These are phyloP conservation scores for Heliconius himera DNA, from an alignment of 1,140 invertebrate genomes.

Conservation along the genomic window DNA sequence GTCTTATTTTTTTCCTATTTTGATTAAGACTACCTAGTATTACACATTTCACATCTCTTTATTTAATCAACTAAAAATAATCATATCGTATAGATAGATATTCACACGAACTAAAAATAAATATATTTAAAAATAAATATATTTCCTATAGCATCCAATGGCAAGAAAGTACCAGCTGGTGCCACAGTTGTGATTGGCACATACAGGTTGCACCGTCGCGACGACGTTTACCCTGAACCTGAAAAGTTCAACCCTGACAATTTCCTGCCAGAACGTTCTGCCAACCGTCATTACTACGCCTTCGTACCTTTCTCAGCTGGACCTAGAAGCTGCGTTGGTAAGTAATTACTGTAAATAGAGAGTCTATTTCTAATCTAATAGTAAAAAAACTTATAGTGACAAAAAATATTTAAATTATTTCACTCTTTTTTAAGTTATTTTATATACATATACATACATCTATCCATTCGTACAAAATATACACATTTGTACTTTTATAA, in stretches of 20 bases:
- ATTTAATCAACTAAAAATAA: background rate
- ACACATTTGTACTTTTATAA: too few relatives aligned
- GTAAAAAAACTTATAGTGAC: too few relatives aligned
- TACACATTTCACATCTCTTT: background rate
- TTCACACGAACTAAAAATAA: too few relatives aligned
- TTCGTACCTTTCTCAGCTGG: constrained; percentile 96
- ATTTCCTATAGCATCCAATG: constrained; percentile 75
- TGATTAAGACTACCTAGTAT: background rate
- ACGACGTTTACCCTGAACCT: constrained; percentile 91
- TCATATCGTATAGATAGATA: background rate
- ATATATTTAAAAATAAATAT: constrained; percentile 5
- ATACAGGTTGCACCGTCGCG: constrained; percentile 89
- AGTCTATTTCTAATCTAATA: too few relatives aligned
- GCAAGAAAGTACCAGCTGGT: constrained; percentile 84
- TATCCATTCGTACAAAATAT: too few relatives aligned
- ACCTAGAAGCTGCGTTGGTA: constrained; percentile 91
- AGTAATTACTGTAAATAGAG: constrained; percentile 46
- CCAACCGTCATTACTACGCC: constrained; percentile 91
- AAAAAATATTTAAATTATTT: too few relatives aligned
- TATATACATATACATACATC: too few relatives aligned
- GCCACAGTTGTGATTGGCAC: constrained; percentile 86
- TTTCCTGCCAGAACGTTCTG: constrained; percentile 92
- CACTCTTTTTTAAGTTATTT: too few relatives aligned
- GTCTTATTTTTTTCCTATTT: background rate
- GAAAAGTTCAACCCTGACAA: constrained; percentile 94